phyloP scores from a whole-genome alignment of 1,140 invertebrate species.

The Bathynomus jamesi region DNA sequence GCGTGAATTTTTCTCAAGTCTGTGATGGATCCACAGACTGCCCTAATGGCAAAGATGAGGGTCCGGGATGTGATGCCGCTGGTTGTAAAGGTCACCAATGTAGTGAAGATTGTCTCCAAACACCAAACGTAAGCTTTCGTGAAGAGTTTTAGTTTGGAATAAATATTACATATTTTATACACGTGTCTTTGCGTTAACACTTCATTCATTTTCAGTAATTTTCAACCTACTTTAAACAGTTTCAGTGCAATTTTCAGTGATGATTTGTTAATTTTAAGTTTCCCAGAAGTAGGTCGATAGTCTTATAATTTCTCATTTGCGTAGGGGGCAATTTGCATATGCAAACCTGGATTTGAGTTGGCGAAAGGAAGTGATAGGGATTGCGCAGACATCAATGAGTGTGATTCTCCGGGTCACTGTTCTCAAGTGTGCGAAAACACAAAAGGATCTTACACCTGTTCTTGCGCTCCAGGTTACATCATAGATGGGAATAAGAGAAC shows the following conservation, averaged over 20 bases:
- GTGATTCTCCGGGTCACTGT: conserved; percentile 75
- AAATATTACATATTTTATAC: too few species aligned
- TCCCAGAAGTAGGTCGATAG: background rate
- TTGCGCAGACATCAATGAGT: conserved; percentile 82
- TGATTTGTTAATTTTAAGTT: background rate
- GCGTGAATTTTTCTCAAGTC: conserved; percentile 53
- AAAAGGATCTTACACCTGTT: conserved; percentile 74
- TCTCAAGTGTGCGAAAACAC: conserved; percentile 82
- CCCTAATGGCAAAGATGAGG: conserved; percentile 86
- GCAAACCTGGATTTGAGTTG: conserved; percentile 40
- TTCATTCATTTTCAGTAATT: too few species aligned
- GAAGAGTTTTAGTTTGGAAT: too few species aligned
- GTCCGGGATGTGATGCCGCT: conserved; percentile 67
- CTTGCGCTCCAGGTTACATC: conserved; percentile 70
- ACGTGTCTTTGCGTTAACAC: too few species aligned
- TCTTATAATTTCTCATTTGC: background rate
- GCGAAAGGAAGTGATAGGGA: conserved; percentile 43
- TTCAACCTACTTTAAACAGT: too few species aligned
- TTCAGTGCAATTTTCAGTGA: too few species aligned
- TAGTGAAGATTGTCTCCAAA: conserved; percentile 79
- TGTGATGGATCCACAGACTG: conserved; percentile 81
- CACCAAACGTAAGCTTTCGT: conserved; percentile 65
- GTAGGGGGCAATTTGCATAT: conserved; percentile 49
- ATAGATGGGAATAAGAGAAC: conserved; percentile 70
- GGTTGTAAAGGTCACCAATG: conserved; percentile 68